Evolutionary conservation across 2,113 vertebrate genomes (phyloP), one percentile per base, ranked within the genome.

Genomic region (Nothobranchius furzeri): DNA sequence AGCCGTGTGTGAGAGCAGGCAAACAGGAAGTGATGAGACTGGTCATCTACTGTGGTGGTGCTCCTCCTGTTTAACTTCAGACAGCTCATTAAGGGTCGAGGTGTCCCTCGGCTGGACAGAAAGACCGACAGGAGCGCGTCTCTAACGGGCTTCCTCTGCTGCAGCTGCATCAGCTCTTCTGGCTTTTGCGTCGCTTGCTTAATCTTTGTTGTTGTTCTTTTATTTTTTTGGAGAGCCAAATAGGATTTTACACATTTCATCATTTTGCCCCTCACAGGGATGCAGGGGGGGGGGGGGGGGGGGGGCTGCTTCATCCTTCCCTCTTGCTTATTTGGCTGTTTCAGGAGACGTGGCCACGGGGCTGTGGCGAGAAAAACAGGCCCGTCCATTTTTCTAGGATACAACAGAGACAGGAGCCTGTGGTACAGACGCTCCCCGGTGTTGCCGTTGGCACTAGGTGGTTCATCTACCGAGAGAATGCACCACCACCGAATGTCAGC

Each of bases 161-260:
- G 51, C n/a, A 60, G 72, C 84, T 43, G 15, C 84, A 75, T 90
- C 86, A 87, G 87, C 88, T 77, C 64, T 84, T 58, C 67, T 73
- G 60, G 63, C 50, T 68, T 71, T 67, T 69, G 65, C 76, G 24
- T 43, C 14, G 66, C 82, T 53, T 72, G 67, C 72, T 76, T 84
- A 84, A 83, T 83, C 68, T 77, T 72, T 62, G 68, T 71, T 68
- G 63, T 35, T 9, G 37, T 14, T 46, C 8, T 46, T 13, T 82
- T 79, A 85, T 79, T 82, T 76, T 63, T 81, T 78, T 80, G 55
- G 82, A 74, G 64, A 83, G 85, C 85, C 85, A 81, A 86, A 83
- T 71, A 78, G 65, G 79, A 83, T 85, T 88, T 86, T 85, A 84
- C 76, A 79, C 88, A 87, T 87, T 90, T 89, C 82, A 91, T 90